These are phyloP conservation scores for Rhizomys pruinosus DNA, from an alignment of 2,113 vertebrate genomes.

Conservation along the genomic window DNA sequence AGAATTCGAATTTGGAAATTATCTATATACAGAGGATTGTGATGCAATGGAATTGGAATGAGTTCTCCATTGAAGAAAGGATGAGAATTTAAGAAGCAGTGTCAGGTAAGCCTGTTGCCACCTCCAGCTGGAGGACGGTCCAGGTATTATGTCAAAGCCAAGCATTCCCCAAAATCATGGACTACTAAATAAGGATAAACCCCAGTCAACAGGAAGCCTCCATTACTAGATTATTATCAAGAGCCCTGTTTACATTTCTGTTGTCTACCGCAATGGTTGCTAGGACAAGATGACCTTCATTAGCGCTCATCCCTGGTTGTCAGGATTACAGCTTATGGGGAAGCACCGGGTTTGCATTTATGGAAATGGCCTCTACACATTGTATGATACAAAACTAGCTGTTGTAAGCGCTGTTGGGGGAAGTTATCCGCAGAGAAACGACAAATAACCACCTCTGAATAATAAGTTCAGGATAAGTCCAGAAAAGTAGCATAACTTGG, in stretches of 20 bases:
- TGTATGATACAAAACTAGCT: not conserved
- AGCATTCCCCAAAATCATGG: not conserved
- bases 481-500: not conserved
- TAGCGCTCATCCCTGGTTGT: not conserved
- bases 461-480: not conserved
- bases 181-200: not conserved
- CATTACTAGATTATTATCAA: constrained; percentile 42
- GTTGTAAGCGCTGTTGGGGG: not conserved
- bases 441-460: not conserved
- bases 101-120: not conserved
- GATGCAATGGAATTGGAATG: constrained; percentile 16
- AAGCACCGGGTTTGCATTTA: not conserved
- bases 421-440: not conserved
- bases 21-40: not conserved
- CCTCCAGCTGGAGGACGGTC: not conserved
- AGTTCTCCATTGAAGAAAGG: not conserved
- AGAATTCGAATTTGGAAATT: constrained; percentile 8
- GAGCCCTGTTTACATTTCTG: not conserved
- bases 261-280: not conserved
- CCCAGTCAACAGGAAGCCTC: not conserved
- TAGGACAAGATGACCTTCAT: not conserved
- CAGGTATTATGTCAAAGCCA: not conserved
- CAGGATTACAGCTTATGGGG: not conserved
- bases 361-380: not conserved
- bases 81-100: not conserved